Evolutionary conservation across 2,888 invertebrate genomes (phyloP).

Genomic region (Sinodicranocentrus sp.): DNA sequence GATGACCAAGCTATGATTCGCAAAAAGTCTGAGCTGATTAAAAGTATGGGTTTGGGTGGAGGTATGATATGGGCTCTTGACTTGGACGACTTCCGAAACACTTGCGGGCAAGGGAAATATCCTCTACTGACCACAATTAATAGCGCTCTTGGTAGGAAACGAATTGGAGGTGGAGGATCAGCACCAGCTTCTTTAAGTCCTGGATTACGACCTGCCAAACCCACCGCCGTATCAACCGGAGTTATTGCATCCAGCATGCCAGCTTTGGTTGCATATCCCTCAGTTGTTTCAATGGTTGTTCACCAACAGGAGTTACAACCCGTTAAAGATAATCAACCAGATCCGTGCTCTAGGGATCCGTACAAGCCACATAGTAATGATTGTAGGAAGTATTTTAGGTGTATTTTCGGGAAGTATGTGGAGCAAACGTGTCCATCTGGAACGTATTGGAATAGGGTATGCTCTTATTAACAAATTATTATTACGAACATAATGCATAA

Average conservation of each 20-base stretch:
- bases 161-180: conserved; percentile 28
- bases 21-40: conserved; percentile 79
- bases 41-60: conserved; percentile 79
- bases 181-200: neutral
- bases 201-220: conserved; percentile 42
- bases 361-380: conserved; percentile 70
- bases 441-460: conserved; percentile 86
- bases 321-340: conserved; percentile 36
- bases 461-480: too few species aligned
- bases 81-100: conserved; percentile 80
- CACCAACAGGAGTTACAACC: conserved; percentile 53
- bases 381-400: conserved; percentile 79
- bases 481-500: too few species aligned
- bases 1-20: conserved; percentile 84
- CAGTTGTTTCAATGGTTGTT: conserved; percentile 47
- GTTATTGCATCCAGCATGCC: conserved; percentile 21
- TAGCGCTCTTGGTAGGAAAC: neutral
- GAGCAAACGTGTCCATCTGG: conserved; percentile 87
- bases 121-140: conserved; percentile 79
- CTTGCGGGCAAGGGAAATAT: conserved; percentile 78
- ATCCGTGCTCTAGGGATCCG: conserved; percentile 67
- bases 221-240: neutral
- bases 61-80: conserved; percentile 81
- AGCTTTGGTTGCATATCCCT: conserved; percentile 40
- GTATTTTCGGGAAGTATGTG: conserved; percentile 86